These are phyloP conservation scores for Ochlodes sylvanus DNA, from an alignment of 2,888 invertebrate genomes.

Conservation along the genomic window DNA sequence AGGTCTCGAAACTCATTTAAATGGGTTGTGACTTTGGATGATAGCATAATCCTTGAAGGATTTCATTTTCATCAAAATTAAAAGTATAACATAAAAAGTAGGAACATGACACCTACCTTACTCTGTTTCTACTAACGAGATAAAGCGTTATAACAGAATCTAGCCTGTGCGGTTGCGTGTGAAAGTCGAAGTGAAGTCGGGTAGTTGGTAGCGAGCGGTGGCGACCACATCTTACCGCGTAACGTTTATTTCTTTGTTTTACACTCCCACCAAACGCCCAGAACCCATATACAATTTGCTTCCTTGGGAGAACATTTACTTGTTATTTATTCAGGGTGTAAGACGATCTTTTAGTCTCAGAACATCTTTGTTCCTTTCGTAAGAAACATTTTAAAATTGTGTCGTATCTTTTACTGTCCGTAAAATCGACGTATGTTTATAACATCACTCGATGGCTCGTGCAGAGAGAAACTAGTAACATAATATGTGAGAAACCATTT, in stretches of 20 bases:
- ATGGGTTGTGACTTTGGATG: too few species aligned
- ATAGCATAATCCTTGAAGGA: too few species aligned
- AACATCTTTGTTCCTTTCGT: neutral
- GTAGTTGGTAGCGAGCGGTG: constrained; percentile 20
- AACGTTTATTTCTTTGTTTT: constrained; percentile 56
- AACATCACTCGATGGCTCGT: too few species aligned
- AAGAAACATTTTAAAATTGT: neutral
- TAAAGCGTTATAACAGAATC: constrained; percentile 13
- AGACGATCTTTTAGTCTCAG: constrained; percentile 26
- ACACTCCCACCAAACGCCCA: constrained; percentile 48
- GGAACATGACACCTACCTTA: neutral
- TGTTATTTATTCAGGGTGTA: constrained; percentile 40
- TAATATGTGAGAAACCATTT: too few species aligned
- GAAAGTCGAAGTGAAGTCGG: constrained; percentile 30
- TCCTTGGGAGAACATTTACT: constrained; percentile 52
- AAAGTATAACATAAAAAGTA: neutral
- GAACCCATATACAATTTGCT: constrained; percentile 51
- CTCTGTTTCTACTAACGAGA: neutral
- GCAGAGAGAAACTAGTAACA: too few species aligned
- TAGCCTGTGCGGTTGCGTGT: constrained; percentile 27
- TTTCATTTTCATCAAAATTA: too few species aligned
- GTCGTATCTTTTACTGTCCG: constrained; percentile 6
- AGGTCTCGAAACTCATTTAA: too few species aligned
- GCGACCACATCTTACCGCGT: constrained; percentile 41
- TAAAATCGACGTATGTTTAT: neutral